phyloP scores from a whole-genome alignment of 2,888 invertebrate genomes.

The Pollenia angustigena region DNA sequence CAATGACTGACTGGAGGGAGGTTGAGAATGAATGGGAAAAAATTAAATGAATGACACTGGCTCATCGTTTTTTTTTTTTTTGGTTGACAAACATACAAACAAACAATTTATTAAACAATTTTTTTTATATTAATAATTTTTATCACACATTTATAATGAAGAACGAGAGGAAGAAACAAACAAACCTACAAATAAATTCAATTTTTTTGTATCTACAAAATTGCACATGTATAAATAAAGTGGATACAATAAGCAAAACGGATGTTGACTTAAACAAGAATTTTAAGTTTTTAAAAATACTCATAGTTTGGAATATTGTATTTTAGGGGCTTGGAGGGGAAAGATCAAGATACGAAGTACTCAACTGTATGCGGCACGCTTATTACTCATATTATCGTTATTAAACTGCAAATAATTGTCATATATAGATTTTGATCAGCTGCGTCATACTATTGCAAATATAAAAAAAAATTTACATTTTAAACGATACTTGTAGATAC shows the following conservation, averaged over 20 bases:
- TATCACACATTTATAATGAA: conserved; percentile 9
- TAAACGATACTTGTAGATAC: not conserved
- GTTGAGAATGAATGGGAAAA: not conserved
- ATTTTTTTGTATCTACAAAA: conserved; percentile 16
- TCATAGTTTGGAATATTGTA: not conserved
- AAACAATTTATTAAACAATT: conserved; percentile 5
- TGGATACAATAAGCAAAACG: conserved; percentile 22
- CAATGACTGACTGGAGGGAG: conserved; percentile 46
- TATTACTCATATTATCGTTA: conserved; percentile 42
- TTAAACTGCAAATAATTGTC: conserved; percentile 54
- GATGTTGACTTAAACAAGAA: conserved; percentile 19
- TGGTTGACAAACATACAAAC: conserved; percentile 22
- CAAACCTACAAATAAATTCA: not conserved
- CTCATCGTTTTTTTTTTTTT: conserved; percentile 7
- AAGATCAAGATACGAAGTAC: conserved; percentile 6
- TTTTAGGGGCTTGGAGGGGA: not conserved
- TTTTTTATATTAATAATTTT: not conserved
- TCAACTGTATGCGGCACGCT: conserved; percentile 54
- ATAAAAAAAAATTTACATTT: not conserved
- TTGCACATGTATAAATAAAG: conserved; percentile 13
- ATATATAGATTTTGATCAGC: conserved; percentile 59
- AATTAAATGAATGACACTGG: not conserved
- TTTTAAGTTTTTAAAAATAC: not conserved
- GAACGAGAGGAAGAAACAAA: conserved; percentile 21
- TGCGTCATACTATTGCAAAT: conserved; percentile 43